phyloP scores from a whole-genome alignment of 2,113 vertebrate species.

The Bothrops jararaca region DNA sequence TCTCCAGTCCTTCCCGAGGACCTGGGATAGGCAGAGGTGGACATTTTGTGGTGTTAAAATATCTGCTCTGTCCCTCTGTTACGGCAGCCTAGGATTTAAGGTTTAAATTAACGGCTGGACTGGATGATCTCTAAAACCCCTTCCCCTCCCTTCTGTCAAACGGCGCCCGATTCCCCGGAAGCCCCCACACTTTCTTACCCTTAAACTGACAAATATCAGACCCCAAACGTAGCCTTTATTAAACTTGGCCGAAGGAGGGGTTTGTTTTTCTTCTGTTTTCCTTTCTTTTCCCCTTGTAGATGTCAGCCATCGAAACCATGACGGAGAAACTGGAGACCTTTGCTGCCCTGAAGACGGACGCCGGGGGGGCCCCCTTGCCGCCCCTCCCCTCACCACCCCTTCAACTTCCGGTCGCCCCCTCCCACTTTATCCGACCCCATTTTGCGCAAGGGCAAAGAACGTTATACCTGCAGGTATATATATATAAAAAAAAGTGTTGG shows the following conservation, averaged over 20 bases:
- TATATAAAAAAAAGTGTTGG: slow-evolving; percentile 46
- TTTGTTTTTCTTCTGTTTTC: too few species aligned
- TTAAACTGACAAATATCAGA: neutral
- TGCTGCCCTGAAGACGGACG: slow-evolving; percentile 88
- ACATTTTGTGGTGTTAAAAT: too few species aligned
- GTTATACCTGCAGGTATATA: slow-evolving; percentile 98
- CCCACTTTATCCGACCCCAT: slow-evolving; percentile 94
- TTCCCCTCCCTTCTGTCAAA: neutral
- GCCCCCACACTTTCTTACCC: neutral
- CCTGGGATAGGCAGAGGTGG: too few species aligned
- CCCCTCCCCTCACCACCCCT: slow-evolving; percentile 90
- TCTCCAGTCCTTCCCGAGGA: too few species aligned
- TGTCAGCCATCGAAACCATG: slow-evolving; percentile 99
- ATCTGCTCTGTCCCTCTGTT: too few species aligned
- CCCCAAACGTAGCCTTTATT: neutral
- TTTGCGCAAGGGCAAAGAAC: slow-evolving; percentile 98
- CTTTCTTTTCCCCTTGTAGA: slow-evolving; percentile 64
- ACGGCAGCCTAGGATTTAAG: too few species aligned
- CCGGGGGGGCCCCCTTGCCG: slow-evolving; percentile 83
- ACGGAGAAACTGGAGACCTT: slow-evolving; percentile 97
- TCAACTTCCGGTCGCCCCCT: slow-evolving; percentile 93
- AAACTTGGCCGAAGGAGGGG: too few species aligned
- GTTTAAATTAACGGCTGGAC: too few species aligned
- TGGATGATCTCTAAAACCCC: neutral
- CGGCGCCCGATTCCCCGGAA: neutral